These are phyloP conservation scores for Epirrita christyi DNA, from an alignment of 2,888 invertebrate species.

Conservation along the genomic window DNA sequence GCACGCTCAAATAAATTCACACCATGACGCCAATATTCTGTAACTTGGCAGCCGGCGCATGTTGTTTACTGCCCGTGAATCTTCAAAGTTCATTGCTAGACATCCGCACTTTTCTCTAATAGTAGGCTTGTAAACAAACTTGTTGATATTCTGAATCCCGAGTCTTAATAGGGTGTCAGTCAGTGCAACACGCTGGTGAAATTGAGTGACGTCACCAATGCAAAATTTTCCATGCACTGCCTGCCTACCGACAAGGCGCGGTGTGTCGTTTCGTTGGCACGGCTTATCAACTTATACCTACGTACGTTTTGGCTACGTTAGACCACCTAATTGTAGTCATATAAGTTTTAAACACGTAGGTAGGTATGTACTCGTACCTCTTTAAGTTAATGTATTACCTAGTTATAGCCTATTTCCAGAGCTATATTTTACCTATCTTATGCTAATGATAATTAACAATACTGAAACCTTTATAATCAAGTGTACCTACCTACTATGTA, in stretches of 20 bases:
- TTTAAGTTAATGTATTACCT: no score
- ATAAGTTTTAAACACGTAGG: not conserved
- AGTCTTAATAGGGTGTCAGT: not conserved
- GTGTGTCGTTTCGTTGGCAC: not conserved
- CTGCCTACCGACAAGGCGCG: not conserved
- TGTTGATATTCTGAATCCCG: conserved; percentile 9
- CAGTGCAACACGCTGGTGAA: not conserved
- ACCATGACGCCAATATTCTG: conserved; percentile 57
- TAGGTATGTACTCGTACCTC: no score
- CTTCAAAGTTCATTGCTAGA: conserved; percentile 66
- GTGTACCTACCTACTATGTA: not conserved
- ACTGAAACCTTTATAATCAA: no score
- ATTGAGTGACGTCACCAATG: conserved; percentile 12
- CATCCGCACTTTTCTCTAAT: conserved; percentile 43
- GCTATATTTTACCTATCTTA: no score
- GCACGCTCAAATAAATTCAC: conserved; percentile 19
- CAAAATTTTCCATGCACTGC: conserved; percentile 16
- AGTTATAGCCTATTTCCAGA: no score
- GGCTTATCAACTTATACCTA: not conserved
- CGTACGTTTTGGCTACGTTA: not conserved
- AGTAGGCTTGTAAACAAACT: conserved; percentile 35
- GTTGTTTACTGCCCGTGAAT: conserved; percentile 78
- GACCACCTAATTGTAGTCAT: not conserved
- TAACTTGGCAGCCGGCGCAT: conserved; percentile 62
- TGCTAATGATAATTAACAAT: no score